Evolutionary conservation across 2,113 vertebrate genomes (phyloP).

Genomic region (Calyptommatus sinebrachiatus): DNA sequence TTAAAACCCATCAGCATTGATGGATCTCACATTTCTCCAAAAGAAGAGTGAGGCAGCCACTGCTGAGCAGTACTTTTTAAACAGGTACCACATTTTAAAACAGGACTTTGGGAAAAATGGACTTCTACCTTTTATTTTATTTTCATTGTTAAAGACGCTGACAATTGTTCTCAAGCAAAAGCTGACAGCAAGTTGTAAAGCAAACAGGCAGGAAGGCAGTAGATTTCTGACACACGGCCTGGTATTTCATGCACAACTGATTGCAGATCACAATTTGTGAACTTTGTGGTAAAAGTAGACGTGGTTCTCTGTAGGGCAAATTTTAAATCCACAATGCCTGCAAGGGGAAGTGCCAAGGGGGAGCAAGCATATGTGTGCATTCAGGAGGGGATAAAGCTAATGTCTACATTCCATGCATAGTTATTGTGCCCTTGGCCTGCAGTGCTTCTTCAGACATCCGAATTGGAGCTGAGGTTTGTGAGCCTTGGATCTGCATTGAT

Average conservation of each 20-base stretch:
- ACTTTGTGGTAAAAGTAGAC: constrained; percentile 61
- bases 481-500: constrained; percentile 92
- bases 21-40: constrained; percentile 45
- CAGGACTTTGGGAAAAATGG: constrained; percentile 1
- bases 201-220: constrained; percentile 38
- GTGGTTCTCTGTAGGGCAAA: constrained; percentile 42
- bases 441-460: constrained; percentile 79
- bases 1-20: constrained; percentile 56
- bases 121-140: constrained; percentile 40
- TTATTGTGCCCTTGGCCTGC: constrained; percentile 39
- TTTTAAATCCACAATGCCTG: constrained; percentile 47
- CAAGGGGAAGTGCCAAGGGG: constrained; percentile 23
- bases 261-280: constrained; percentile 49
- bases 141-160: constrained; percentile 33
- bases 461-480: constrained; percentile 94
- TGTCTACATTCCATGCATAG: constrained; percentile 84
- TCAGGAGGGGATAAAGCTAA: constrained; percentile 50
- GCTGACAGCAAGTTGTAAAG: constrained; percentile 30
- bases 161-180: constrained; percentile 46
- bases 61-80: constrained; percentile 66
- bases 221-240: constrained; percentile 57
- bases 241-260: constrained; percentile 68
- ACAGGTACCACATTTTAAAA: constrained; percentile 48
- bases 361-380: constrained; percentile 52
- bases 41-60: constrained; percentile 74